Conservation (phyloP, 2,888 invertebrate genomes). For the Plemyria rubiginata region DNA sequence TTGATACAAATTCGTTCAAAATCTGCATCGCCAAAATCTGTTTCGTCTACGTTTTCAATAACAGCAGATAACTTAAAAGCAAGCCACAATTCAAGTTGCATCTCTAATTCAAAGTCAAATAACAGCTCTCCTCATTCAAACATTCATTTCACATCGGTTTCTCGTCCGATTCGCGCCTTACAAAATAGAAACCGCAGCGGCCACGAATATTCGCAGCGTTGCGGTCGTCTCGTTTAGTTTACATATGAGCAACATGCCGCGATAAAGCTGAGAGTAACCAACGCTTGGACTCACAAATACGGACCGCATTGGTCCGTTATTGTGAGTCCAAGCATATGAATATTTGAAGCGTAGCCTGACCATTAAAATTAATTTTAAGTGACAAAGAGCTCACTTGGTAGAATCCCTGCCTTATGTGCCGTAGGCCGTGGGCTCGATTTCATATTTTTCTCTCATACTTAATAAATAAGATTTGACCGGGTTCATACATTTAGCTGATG, state of each 20-base stretch:
- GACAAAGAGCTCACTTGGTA: too few relatives aligned
- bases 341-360: background rate
- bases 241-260: constrained; percentile 28
- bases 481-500: too few relatives aligned
- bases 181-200: constrained; percentile 32
- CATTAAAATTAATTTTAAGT: too few relatives aligned
- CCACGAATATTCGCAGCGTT: constrained; percentile 31
- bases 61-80: background rate
- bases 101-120: constrained; percentile 8
- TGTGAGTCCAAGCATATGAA: too few relatives aligned
- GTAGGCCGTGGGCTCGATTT: too few relatives aligned
- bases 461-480: too few relatives aligned
- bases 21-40: too few relatives aligned
- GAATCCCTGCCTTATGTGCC: too few relatives aligned
- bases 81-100: constrained; percentile 6
- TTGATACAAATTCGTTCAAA: too few relatives aligned
- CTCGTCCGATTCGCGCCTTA: constrained; percentile 31
- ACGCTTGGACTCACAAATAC: constrained; percentile 8
- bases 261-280: constrained; percentile 12
- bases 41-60: background rate
- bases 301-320: too few relatives aligned
- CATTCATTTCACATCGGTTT: constrained; percentile 23
- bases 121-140: constrained; percentile 10
- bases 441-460: too few relatives aligned
- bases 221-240: constrained; percentile 33